Evolutionary conservation across 2,888 invertebrate species (phyloP).

Genomic region (Aricia artaxerxes): DNA sequence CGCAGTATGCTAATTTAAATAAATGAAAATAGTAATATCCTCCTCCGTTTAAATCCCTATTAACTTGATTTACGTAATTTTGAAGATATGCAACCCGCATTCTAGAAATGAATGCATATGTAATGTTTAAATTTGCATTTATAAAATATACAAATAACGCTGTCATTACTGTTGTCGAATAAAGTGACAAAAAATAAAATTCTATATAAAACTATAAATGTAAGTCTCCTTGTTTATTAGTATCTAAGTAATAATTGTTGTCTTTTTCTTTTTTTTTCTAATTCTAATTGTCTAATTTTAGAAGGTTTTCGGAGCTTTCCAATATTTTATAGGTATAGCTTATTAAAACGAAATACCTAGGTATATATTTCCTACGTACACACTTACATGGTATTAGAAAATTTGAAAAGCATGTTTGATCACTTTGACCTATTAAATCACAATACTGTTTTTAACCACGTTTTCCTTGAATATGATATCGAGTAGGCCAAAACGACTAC

Average conservation of each 20-base stretch:
- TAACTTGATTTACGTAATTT: conserved; percentile 28
- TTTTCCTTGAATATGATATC: neutral
- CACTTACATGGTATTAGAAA: too few relatives aligned
- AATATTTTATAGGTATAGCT: too few relatives aligned
- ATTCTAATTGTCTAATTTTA: too few relatives aligned
- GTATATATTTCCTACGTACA: too few relatives aligned
- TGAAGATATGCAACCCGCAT: conserved; percentile 32
- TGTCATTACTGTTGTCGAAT: conserved; percentile 24
- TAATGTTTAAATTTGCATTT: conserved; percentile 32
- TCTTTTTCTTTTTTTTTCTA: too few relatives aligned
- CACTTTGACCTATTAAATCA: neutral
- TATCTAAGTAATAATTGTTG: too few relatives aligned
- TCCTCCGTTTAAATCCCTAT: conserved; percentile 26
- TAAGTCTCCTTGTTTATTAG: too few relatives aligned
- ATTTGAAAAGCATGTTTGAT: too few relatives aligned
- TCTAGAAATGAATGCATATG: conserved; percentile 33
- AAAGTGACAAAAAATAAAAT: neutral
- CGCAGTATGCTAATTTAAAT: conserved; percentile 19
- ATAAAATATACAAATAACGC: conserved; percentile 30
- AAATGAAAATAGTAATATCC: conserved; percentile 25
- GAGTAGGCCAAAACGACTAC: neutral
- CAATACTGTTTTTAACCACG: neutral
- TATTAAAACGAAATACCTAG: too few relatives aligned
- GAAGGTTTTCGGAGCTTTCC: too few relatives aligned
- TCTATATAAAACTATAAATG: too few relatives aligned